phyloP scores from a whole-genome alignment of 37 sponge, comb jelly and placozoan genomes.

The Beroe forskalii region DNA sequence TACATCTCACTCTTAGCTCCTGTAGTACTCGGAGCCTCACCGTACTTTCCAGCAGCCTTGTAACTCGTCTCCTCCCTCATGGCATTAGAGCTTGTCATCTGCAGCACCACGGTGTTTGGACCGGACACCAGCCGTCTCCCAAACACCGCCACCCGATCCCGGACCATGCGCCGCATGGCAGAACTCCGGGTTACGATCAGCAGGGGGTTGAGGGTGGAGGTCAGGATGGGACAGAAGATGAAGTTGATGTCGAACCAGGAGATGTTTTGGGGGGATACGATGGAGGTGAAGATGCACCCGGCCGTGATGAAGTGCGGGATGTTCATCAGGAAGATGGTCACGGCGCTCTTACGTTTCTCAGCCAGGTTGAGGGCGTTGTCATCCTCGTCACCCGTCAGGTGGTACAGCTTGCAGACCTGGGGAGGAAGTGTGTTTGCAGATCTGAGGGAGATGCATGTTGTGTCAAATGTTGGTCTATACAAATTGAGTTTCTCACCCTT shows the following conservation, averaged over 20 bases:
- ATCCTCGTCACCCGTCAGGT: neutral
- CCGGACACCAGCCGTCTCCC: neutral
- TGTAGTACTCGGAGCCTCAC: neutral
- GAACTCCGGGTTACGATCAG: constrained; percentile 28
- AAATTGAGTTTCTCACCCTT: too few relatives aligned
- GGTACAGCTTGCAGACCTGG: constrained; percentile 48
- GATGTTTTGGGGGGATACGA: constrained; percentile 4
- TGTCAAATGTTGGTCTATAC: too few relatives aligned
- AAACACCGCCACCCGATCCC: neutral
- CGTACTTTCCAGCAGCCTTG: neutral
- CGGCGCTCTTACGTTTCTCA: constrained; percentile 20
- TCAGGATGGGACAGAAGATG: constrained; percentile 65
- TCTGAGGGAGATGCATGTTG: too few relatives aligned
- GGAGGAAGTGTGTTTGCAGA: too few relatives aligned
- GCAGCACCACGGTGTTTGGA: neutral
- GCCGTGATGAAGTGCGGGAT: constrained; percentile 45
- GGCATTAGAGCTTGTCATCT: neutral
- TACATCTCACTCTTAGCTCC: too few relatives aligned
- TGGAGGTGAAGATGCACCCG: constrained; percentile 60
- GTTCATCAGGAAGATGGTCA: constrained; percentile 59
- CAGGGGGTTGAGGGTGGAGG: constrained; percentile 55
- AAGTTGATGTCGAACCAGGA: constrained; percentile 66
- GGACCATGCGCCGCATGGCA: constrained; percentile 61
- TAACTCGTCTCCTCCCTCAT: neutral
- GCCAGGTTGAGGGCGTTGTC: neutral